Evolutionary conservation across 2,888 invertebrate genomes (phyloP), one percentile per base, ranked within the genome.

Genomic region (Seira sanloemensis): DNA sequence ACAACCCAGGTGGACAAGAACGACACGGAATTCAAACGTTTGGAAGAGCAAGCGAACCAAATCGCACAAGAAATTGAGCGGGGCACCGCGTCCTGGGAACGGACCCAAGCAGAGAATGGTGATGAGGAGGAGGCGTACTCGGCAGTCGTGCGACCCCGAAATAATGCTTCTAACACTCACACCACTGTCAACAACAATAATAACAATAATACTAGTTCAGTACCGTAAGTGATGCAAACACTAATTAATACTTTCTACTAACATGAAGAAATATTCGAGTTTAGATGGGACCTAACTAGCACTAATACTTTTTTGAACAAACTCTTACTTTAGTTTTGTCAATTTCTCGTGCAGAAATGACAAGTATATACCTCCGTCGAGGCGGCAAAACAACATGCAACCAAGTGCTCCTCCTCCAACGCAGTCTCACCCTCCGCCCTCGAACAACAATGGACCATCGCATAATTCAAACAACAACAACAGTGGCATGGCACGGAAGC

Each of bases 41-140:
- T 95, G 71, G 96, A 97, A 91, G 95, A 95, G 16, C 95, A 96
- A 91, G 99, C 98, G 0, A 95, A 95, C 71, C 95, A 95, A 91
- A 95, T 98, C 87, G 98, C 98, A 0, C 95, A 94, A 65, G 98
- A 98, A 92, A 99, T 99, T 86, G 98, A 98, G 91, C 95, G 93
- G 90, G 95, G 96, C 90, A 95, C 96, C 0, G 93, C 94, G 78
- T 96, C 97, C 91, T 95, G 95, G 91, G 94, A 95, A 50, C 94
- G 97, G 87, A 93, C 95, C 71, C 97, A 96, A 88, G 91, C 98
- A 46, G 98, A 98, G 92, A 98, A 98, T 92, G 97, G 97, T 0
- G 97, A 97, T 90, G 97, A 97, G 90, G 98, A 98, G 91, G 94
- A 96, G 86, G 90, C 91, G 79, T 97, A 94, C 92, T 97, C 97